Percentiles rank a stretch among this genome's conserved stretches.
phyloP scores from a whole-genome alignment of 2,113 vertebrate genomes.

The Etheostoma spectabile region DNA sequence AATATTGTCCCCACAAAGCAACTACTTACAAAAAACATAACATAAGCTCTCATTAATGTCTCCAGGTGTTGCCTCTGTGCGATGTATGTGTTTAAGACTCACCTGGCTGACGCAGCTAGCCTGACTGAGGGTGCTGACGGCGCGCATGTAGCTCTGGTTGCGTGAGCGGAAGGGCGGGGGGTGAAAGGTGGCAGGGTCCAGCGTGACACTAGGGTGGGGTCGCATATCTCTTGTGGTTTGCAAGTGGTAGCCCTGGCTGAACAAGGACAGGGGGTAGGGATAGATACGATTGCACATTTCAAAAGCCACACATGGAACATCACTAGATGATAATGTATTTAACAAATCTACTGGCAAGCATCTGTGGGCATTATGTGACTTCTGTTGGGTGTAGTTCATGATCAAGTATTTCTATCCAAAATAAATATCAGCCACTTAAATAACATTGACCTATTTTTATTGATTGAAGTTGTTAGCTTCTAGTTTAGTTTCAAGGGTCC shows the following conservation, averaged over 20 bases:
- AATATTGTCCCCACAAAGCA: conserved; percentile 1
- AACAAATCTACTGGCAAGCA: neutral
- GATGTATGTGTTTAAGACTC: conserved; percentile 71
- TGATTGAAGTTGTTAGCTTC: conserved; percentile 2
- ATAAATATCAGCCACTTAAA: conserved; percentile 3
- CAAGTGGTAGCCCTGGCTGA: conserved; percentile 95
- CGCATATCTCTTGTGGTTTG: conserved; percentile 93
- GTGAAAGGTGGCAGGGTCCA: conserved; percentile 94
- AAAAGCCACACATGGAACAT: conserved; percentile 45
- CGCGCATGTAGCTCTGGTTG: conserved; percentile 99
- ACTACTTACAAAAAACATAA: neutral
- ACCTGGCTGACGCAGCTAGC: conserved; percentile 99
- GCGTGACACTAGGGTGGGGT: conserved; percentile 89
- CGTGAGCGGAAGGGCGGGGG: conserved; percentile 98
- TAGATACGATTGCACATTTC: conserved; percentile 53
- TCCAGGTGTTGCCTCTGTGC: conserved; percentile 39
- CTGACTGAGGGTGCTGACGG: conserved; percentile 99
- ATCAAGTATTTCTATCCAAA: neutral
- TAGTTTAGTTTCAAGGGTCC: conserved; percentile 12
- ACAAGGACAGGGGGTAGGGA: conserved; percentile 72
- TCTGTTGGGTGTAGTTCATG: conserved; percentile 1
- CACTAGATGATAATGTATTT: neutral
- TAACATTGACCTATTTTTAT: conserved; percentile 36
- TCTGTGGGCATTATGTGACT: neutral
- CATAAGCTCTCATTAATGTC: neutral